phyloP scores from a whole-genome alignment of 2,797 vertebrate genomes.

The Crocidura indochinensis region DNA sequence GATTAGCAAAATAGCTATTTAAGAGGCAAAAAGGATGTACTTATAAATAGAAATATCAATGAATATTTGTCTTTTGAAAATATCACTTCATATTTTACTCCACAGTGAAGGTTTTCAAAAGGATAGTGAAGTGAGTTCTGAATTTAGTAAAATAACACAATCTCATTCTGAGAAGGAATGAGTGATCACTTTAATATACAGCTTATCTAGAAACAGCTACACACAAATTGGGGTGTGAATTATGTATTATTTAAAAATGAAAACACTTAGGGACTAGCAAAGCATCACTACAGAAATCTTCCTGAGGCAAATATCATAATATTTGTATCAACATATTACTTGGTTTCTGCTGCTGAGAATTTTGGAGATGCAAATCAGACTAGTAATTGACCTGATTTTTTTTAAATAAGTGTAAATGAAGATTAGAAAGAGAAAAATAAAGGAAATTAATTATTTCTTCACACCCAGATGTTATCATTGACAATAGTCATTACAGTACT shows the following conservation, averaged over 20 bases:
- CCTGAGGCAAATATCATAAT: no score
- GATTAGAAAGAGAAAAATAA: no score
- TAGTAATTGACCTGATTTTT: no score
- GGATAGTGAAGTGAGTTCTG: background rate
- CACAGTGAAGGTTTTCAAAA: background rate
- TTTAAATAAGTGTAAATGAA: no score
- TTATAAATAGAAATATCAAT: constrained; percentile 28
- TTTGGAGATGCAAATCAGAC: no score
- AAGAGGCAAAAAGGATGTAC: constrained; percentile 9
- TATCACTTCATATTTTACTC: background rate
- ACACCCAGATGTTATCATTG: no score
- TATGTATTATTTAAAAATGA: constrained; percentile 14
- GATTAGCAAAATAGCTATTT: background rate
- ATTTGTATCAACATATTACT: background rate
- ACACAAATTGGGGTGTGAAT: no score
- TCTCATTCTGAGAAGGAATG: background rate
- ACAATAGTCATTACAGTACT: no score
- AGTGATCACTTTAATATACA: background rate
- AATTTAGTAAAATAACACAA: background rate
- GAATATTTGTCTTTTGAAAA: background rate
- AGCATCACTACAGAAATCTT: constrained; percentile 3
- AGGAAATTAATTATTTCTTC: no score
- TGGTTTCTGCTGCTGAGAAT: background rate
- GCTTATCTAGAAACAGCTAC: background rate
- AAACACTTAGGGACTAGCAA: constrained; percentile 19